Percentiles rank a stretch among this genome's conserved stretches.
phyloP scores from a whole-genome alignment of 2,888 invertebrate species.

The Rutpela maculata region DNA sequence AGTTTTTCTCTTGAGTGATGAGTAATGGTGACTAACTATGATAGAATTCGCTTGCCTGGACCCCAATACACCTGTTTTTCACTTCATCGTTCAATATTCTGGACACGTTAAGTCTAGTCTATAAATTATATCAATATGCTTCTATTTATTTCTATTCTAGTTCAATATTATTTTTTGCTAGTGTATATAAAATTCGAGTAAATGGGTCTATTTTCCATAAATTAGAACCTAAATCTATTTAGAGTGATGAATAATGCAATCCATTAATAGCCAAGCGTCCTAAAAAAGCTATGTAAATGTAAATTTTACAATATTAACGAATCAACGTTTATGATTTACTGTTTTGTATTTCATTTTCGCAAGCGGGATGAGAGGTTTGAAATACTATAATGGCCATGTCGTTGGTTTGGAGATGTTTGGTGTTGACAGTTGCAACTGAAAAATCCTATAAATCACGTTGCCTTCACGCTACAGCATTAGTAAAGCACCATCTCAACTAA shows the following conservation, averaged over 20 bases:
- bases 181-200: too few relatives aligned
- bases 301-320: constrained; percentile 39
- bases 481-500: constrained; percentile 54
- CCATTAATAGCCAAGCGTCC: background rate
- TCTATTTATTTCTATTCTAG: too few relatives aligned
- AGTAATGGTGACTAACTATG: too few relatives aligned
- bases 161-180: too few relatives aligned
- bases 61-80: too few relatives aligned
- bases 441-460: constrained; percentile 62
- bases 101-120: too few relatives aligned
- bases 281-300: constrained; percentile 29
- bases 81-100: too few relatives aligned
- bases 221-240: background rate
- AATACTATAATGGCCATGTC: constrained; percentile 55
- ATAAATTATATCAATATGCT: too few relatives aligned
- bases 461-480: constrained; percentile 52
- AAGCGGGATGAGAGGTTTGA: constrained; percentile 42
- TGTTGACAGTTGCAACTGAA: constrained; percentile 61
- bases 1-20: too few relatives aligned
- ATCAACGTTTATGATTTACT: constrained; percentile 45
- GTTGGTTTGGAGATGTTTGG: constrained; percentile 54
- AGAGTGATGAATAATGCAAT: background rate
- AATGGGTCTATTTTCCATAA: background rate
- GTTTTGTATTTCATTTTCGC: constrained; percentile 47
- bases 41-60: too few relatives aligned